Base-by-base conservation (phyloP, 2,888 invertebrate genomes). In the Sesamia inferens region DNA sequence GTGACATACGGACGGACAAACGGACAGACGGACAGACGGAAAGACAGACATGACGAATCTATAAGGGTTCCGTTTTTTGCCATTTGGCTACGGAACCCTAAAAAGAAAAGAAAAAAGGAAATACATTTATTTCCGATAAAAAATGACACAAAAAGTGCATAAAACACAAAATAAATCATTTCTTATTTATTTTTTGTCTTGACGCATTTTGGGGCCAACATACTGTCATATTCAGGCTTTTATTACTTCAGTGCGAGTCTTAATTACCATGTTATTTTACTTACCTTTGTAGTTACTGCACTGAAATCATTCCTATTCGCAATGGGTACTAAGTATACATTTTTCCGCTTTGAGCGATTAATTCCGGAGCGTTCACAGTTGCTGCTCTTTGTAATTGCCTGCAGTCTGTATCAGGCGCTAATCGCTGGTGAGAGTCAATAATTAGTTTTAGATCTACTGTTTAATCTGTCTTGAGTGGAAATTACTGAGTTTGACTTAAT, bases 371-470 rank as follows among this genome's bases (percentile, higher is more conserved):
- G 65, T 64, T 71, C 51, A 70, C 69, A 78, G 62, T 63, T 22
- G 59, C 64, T 73, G 22, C 61, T 42, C 67, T 48, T 22, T 57
- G 63, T 76, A 76, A 85, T 85, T 85, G 83, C 86, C 68, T 73
- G 59, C 63, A 75, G 44, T 47, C 71, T 4, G 51, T 51, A 55
- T 66, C 74, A 85, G 85, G 87, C 87, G 85, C 62, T 81, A 78
- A 76, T 70, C 62, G 39, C 62, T 39, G 51, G 48, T 64, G 14
- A 67, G 62, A 61, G 76, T 59, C 63, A 64, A 67, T 83, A 71
- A 81, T 81, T 83, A 71, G 19, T 54, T 70, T 59, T 66, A 58
- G 66, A 31, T 58, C 24, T 63, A n/a, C 75, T 59, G 62, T 83
- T 70, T 78, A 78, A 78, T 75, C 61, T 31, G 14, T 16, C 54